Base-by-base conservation (phyloP, 1,140 invertebrate genomes). In the Paraescarpia echinospica region DNA sequence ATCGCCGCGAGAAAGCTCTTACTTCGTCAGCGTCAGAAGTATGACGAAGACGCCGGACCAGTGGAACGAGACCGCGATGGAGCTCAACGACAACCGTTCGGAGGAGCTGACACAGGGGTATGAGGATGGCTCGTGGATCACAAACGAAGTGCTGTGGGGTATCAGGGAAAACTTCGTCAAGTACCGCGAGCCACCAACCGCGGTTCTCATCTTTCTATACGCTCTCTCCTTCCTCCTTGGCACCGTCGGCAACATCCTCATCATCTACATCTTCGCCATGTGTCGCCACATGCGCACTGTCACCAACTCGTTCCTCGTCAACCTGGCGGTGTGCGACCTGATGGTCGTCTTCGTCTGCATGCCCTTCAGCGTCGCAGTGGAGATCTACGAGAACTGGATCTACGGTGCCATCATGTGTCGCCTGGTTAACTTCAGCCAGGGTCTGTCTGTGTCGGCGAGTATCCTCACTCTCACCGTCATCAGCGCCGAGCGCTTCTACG, bases 351-450 rank as follows among this genome's bases (percentile, higher is more conserved):
- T 94, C 9, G 95, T 96, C 91, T 96, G 96, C 4, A 95, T 96
- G 92, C 96, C 96, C 0, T 94, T 96, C 0, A 98, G 98, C 0
- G 97, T 99, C 18, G 95, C 98, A 14, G 98, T 98, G 97, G 98
- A 98, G 95, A 97, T 98, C 1, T 98, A 98, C 0, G 97, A 98
- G 94, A 98, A 98, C 0, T 98, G 98, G 98, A 98, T 98, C 94
- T 96, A 98, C 92, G 98, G 98, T 6, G 96, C 97, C 31, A 95
- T 96, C 1, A 96, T 98, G 93, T 98, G 98, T 96, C 98, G 98
- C 95, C 96, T 98, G 48, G 97, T 98, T 22, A 93, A 91, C 90
- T 93, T 91, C 92, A 91, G 35, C 34, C 92, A 93, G 88, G 92
- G 92, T 35, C 91, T 93, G 51, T 41, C 92, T 33, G 90, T 93